Percentiles rank a stretch among this genome's conserved stretches.
Conservation (phyloP, 2,113 vertebrate genomes). For the Polypterus bichir region DNA sequence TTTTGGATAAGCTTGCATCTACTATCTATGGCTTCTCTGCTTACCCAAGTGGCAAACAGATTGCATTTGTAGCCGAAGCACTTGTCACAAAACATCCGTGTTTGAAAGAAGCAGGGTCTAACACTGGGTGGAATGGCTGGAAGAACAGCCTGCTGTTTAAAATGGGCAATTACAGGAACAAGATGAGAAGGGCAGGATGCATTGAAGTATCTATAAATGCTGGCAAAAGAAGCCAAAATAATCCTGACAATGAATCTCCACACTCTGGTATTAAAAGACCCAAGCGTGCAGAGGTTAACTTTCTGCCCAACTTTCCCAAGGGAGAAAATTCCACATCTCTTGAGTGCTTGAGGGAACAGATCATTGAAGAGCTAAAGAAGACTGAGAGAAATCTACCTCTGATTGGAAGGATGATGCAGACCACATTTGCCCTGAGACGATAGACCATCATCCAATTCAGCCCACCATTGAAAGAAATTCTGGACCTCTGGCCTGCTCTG, state of each 20-base stretch:
- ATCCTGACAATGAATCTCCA: slow-evolving; percentile 19
- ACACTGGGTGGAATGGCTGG: slow-evolving; percentile 22
- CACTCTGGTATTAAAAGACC: slow-evolving; percentile 14
- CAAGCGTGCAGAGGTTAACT: slow-evolving; percentile 21
- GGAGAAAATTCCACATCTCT: slow-evolving; percentile 20
- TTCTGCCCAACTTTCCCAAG: slow-evolving; percentile 22
- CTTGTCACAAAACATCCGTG: no score
- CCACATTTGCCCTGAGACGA: slow-evolving; percentile 14
- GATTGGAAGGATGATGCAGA: slow-evolving; percentile 16
- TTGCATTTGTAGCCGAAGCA: no score
- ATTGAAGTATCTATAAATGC: slow-evolving; percentile 21
- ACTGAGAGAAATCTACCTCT: slow-evolving; percentile 12
- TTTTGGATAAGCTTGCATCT: slow-evolving; percentile 21
- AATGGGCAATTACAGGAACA: slow-evolving; percentile 21
- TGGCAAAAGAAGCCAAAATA: slow-evolving; percentile 20
- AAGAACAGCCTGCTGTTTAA: slow-evolving; percentile 24
- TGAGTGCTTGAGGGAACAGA: slow-evolving; percentile 14
- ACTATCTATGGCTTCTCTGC: slow-evolving; percentile 24
- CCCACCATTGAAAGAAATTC: slow-evolving; percentile 15
- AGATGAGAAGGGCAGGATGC: slow-evolving; percentile 19
- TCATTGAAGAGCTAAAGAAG: slow-evolving; percentile 22
- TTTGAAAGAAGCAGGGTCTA: no score
- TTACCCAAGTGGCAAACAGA: slow-evolving; percentile 23
- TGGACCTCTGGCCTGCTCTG: slow-evolving; percentile 19
- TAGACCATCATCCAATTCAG: slow-evolving; percentile 13